Conservation (phyloP, 2,888 invertebrate genomes). For the Andrena bucephala region DNA sequence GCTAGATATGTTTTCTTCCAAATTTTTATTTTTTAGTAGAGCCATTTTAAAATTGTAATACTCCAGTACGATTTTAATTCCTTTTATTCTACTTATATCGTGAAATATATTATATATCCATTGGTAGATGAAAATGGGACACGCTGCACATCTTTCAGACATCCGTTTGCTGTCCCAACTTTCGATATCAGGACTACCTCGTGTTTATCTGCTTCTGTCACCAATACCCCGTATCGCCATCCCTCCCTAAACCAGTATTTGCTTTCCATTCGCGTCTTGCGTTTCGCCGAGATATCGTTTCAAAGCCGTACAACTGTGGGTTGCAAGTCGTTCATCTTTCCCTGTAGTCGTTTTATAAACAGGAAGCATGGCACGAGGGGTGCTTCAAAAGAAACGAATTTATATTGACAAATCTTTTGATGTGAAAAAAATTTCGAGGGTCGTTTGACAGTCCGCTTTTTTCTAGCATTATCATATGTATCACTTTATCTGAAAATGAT, state of each 20-base stretch:
- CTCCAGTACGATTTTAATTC: neutral
- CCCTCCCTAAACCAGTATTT: conserved; percentile 10
- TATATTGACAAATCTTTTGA: neutral
- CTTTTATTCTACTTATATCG: neutral
- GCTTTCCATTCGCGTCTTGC: conserved; percentile 21
- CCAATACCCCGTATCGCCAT: neutral
- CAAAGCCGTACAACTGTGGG: neutral
- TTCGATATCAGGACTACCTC: neutral
- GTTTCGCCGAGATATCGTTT: conserved; percentile 4
- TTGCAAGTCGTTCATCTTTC: neutral
- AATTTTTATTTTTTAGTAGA: no score
- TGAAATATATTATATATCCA: neutral
- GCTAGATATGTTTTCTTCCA: no score
- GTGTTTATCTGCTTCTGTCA: conserved; percentile 13
- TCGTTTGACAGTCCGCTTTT: no score
- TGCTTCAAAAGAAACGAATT: neutral
- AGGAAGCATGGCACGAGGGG: neutral
- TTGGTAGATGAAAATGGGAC: neutral
- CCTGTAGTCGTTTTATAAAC: neutral
- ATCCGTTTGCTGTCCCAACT: neutral
- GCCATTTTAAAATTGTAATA: no score
- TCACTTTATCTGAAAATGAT: neutral
- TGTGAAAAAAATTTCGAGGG: neutral
- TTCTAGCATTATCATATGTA: neutral
- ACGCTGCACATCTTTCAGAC: neutral